phyloP scores from a whole-genome alignment of 2,113 vertebrate genomes.

The Zosterops lateralis region DNA sequence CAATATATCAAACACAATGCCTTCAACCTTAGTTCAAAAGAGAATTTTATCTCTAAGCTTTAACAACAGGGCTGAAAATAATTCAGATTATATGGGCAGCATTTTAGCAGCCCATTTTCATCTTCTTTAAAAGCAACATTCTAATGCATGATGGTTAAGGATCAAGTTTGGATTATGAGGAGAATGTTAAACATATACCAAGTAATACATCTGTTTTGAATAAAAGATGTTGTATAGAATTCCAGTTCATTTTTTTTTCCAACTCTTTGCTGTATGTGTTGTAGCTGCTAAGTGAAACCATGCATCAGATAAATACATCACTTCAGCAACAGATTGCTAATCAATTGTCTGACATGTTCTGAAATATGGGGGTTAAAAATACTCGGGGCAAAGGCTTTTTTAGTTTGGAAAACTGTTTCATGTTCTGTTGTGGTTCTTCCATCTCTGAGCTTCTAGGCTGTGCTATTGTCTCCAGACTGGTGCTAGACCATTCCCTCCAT shows the following conservation, averaged over 20 bases:
- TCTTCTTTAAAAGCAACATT: conserved; percentile 64
- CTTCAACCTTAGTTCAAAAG: conserved; percentile 57
- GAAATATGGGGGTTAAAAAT: conserved; percentile 24
- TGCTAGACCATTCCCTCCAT: neutral
- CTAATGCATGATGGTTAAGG: conserved; percentile 58
- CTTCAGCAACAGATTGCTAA: conserved; percentile 36
- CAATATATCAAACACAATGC: conserved; percentile 54
- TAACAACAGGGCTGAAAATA: conserved; percentile 58
- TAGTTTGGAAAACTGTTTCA: neutral
- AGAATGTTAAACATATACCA: conserved; percentile 66
- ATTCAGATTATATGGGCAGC: conserved; percentile 64
- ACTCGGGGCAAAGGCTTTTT: neutral
- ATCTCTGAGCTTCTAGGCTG: neutral
- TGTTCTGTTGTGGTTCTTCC: neutral
- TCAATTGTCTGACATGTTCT: conserved; percentile 24
- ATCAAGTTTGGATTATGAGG: conserved; percentile 62
- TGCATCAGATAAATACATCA: conserved; percentile 46
- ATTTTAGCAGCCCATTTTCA: conserved; percentile 69
- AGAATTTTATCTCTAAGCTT: conserved; percentile 63
- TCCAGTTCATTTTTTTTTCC: conserved; percentile 30
- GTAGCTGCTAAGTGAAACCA: conserved; percentile 54
- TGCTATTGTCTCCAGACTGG: neutral
- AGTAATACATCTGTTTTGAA: conserved; percentile 68
- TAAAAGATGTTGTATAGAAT: conserved; percentile 33
- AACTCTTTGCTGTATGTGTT: conserved; percentile 11